Evolutionary conservation across 2,797 vertebrate genomes (phyloP).

Genomic region (Melanotaenia nigrans): DNA sequence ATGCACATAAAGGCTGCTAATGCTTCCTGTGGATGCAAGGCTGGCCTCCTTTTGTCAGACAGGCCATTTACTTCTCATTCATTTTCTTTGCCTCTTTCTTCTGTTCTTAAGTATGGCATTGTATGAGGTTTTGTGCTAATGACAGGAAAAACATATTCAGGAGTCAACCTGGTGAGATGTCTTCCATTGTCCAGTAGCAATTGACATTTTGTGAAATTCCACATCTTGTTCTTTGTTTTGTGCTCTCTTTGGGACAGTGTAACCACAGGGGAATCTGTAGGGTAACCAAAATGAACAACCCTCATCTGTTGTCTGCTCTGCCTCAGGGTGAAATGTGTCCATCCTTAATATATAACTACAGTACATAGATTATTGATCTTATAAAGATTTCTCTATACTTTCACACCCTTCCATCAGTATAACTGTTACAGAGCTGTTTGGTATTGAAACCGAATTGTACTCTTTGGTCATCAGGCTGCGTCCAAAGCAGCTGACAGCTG

Average conservation of each 20-base stretch:
- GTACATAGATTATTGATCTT: slow-evolving; percentile 10
- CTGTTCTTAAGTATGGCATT: slow-evolving; percentile 63
- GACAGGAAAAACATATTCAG: slow-evolving; percentile 62
- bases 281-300: slow-evolving; percentile 36
- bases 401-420: background rate
- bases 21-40: slow-evolving; percentile 72
- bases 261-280: slow-evolving; percentile 45
- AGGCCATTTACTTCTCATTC: slow-evolving; percentile 69
- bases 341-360: slow-evolving; percentile 12
- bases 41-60: slow-evolving; percentile 72
- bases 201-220: slow-evolving; percentile 47
- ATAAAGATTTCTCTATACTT: background rate
- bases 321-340: slow-evolving; percentile 60
- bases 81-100: slow-evolving; percentile 59
- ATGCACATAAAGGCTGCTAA: slow-evolving; percentile 75
- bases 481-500: slow-evolving; percentile 69
- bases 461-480: slow-evolving; percentile 56
- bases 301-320: slow-evolving; percentile 70
- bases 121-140: slow-evolving; percentile 64
- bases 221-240: slow-evolving; percentile 52
- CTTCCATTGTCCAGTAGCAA: slow-evolving; percentile 42
- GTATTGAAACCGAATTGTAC: slow-evolving; percentile 29
- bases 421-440: background rate
- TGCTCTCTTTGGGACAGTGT: slow-evolving; percentile 39
- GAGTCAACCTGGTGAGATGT: slow-evolving; percentile 56